Evolutionary conservation across 2,113 vertebrate genomes (phyloP).

Genomic region (Nansenia antarctica): DNA sequence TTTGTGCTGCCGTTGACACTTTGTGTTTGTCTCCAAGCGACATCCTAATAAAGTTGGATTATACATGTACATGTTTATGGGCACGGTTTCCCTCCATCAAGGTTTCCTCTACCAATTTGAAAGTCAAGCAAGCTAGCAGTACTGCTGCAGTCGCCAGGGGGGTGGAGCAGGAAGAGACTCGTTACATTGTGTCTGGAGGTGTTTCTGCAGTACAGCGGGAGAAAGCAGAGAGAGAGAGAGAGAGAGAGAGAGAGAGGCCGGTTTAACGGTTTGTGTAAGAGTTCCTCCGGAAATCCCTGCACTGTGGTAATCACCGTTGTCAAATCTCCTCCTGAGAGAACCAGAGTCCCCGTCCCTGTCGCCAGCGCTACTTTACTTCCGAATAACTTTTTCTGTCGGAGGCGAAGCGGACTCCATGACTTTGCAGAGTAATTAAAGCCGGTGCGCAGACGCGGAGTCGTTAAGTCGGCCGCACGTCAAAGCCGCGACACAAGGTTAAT

Average conservation of each 20-base stretch:
- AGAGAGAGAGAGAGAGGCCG: no score
- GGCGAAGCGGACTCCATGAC: constrained; percentile 19
- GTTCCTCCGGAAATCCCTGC: not conserved
- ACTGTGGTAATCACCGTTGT: constrained; percentile 19
- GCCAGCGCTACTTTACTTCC: constrained; percentile 28
- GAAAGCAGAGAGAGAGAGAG: no score
- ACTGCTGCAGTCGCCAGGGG: not conserved
- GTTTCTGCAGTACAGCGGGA: no score
- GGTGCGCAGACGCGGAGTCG: constrained; percentile 38
- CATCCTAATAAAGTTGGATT: not conserved
- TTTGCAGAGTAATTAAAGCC: constrained; percentile 60
- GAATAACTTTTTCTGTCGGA: constrained; percentile 52
- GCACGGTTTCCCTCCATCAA: not conserved
- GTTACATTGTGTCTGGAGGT: not conserved
- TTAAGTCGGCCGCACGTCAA: constrained; percentile 50
- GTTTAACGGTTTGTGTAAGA: not conserved
- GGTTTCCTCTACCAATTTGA: not conserved
- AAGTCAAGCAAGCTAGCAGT: not conserved
- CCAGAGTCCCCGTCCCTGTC: constrained; percentile 7
- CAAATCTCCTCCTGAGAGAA: constrained; percentile 11
- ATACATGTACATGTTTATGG: not conserved
- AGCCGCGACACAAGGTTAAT: constrained; percentile 64
- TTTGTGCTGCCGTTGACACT: not conserved
- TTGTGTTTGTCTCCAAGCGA: not conserved
- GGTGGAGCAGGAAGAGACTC: not conserved